Conservation (phyloP, 2,113 vertebrate genomes). For the Peromyscus maniculatus region DNA sequence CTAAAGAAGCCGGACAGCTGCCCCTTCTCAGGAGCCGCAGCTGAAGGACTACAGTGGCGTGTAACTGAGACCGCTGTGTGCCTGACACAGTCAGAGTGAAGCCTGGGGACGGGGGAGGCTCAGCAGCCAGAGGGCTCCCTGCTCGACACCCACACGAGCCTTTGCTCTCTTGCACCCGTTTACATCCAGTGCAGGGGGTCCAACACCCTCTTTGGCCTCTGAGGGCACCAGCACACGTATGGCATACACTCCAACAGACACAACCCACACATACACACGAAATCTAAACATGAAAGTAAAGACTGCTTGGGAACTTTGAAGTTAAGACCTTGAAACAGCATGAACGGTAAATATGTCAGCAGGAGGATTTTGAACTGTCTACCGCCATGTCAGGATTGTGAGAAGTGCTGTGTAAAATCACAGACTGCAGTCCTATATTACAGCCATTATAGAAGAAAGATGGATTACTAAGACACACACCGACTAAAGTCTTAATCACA, state of each 20-base stretch:
- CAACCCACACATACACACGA: not conserved
- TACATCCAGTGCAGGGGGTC: not conserved
- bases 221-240: not conserved
- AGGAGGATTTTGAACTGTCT: conserved; percentile 11
- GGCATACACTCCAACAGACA: not conserved
- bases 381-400: not conserved
- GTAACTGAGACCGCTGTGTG: conserved; percentile 3
- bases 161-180: not conserved
- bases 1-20: not conserved
- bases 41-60: conserved; percentile 38
- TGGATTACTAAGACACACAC: not conserved
- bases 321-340: conserved; percentile 3
- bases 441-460: not conserved
- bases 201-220: not conserved
- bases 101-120: not conserved
- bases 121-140: not conserved
- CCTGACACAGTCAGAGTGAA: not conserved
- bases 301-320: conserved; percentile 27
- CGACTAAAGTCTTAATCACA: not conserved
- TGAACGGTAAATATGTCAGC: not conserved
- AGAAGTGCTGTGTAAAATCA: conserved; percentile 15
- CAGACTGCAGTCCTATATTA: not conserved
- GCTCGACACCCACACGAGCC: not conserved
- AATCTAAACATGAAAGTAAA: not conserved
- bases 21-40: not conserved